Evolutionary conservation across 2,797 vertebrate genomes (phyloP).

Genomic region (Parauchenoglanis punctatus): DNA sequence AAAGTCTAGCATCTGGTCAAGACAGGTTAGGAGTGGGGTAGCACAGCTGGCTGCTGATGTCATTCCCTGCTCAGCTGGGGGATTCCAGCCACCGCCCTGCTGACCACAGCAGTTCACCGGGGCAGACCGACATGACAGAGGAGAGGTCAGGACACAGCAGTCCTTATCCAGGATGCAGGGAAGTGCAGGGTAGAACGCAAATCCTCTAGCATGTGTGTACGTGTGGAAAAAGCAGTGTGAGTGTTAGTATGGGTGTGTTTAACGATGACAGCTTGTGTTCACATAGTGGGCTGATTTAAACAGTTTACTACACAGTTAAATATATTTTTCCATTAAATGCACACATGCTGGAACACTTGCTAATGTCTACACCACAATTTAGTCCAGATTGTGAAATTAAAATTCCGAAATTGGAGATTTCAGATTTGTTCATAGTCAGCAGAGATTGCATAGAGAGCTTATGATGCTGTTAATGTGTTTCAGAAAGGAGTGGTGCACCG

Average conservation of each 20-base stretch:
- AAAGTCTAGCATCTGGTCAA: slow-evolving; percentile 9
- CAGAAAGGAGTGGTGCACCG: slow-evolving; percentile 98
- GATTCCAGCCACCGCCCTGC: slow-evolving; percentile 40
- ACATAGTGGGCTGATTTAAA: neutral
- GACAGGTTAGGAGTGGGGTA: slow-evolving; percentile 40
- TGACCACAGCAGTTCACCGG: slow-evolving; percentile 35
- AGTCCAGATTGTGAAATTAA: neutral
- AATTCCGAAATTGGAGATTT: neutral
- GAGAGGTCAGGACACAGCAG: slow-evolving; percentile 19
- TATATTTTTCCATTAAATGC: slow-evolving; percentile 3
- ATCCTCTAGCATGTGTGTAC: neutral
- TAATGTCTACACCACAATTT: neutral
- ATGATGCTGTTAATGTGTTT: slow-evolving; percentile 60
- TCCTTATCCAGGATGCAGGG: slow-evolving; percentile 17
- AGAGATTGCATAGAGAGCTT: neutral
- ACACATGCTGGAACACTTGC: neutral
- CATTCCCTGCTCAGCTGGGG: slow-evolving; percentile 51
- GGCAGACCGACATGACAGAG: neutral
- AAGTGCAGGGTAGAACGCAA: neutral
- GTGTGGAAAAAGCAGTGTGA: neutral
- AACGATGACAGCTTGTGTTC: neutral
- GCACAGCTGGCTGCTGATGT: slow-evolving; percentile 58
- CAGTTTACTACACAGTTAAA: neutral
- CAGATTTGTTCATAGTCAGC: neutral
- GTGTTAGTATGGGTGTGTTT: neutral